Base-by-base conservation (phyloP, 2,797 vertebrate species). In the Gobionotothen gibberifrons region DNA sequence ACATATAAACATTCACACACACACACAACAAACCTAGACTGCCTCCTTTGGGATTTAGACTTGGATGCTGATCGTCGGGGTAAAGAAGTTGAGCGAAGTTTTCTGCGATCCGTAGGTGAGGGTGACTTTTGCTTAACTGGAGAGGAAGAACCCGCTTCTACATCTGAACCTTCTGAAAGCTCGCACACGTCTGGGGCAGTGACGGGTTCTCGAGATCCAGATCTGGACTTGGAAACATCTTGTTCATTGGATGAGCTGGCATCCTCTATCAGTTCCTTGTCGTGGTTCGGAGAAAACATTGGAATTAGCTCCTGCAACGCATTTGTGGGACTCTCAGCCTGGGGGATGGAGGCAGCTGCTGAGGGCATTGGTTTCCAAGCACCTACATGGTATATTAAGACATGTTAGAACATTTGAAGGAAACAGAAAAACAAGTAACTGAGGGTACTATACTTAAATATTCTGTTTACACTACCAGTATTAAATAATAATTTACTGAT, bases 11-110 rank as follows among this genome's bases (percentile, higher is more conserved):
- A 69, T 17, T 43, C 16, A 56, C 17, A 26, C 62, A 56, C 17
- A 26, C 62, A 78, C 14, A 58, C 1, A 16, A 85, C 90, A 67
- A 48, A 94, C 93, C 96, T 95, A 66, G 96, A 97, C 26, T 76
- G 88, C 83, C 93, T 94, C 74, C 74, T 94, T 64, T 78, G 89
- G 19, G 90, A 81, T 58, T 36, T 43, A 44, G 93, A 90, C 82
- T 93, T 93, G 2, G 94, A 93, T 29, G 81, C 80, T 36, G 93
- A 94, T 21, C 85, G 88, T 8, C 84, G 82, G 22, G 92, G 85
- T 2, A 87, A 91, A 36, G 93, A 93, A 61, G 70, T 74, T 51
- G 94, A 94, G 42, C 89, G 90, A 11, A 55, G 90, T 71, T 94
- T 94, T 56, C 75, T 83, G 9, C 10, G 49, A 29, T 67, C 70